phyloP scores from a whole-genome alignment of 1,140 invertebrate species.

The Zaprionus ghesquierei region DNA sequence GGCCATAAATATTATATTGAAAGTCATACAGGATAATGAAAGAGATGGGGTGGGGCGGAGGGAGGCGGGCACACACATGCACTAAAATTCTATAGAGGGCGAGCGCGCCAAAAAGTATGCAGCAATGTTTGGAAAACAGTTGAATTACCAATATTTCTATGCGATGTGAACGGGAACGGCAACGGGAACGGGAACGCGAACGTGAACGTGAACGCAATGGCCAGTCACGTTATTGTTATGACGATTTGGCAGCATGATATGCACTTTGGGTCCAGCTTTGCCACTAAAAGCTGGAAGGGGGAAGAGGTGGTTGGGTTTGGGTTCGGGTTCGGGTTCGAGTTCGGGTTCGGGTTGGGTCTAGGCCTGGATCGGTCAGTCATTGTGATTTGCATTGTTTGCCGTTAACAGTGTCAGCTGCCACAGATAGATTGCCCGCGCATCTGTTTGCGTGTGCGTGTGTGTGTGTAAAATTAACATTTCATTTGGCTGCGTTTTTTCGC shows the following conservation, averaged over 20 bases:
- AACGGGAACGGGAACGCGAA: too few relatives aligned
- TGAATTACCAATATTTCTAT: constrained; percentile 13
- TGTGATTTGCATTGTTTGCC: constrained; percentile 73
- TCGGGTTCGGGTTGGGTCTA: neutral
- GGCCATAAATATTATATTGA: constrained; percentile 1
- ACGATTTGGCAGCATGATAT: constrained; percentile 61
- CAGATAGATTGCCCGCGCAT: constrained; percentile 35
- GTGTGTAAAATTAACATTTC: constrained; percentile 74
- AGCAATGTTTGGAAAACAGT: constrained; percentile 13
- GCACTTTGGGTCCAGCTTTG: constrained; percentile 17
- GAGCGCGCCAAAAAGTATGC: constrained; percentile 19
- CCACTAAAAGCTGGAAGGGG: too few relatives aligned
- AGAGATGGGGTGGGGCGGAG: neutral
- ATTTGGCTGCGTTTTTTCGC: constrained; percentile 67
- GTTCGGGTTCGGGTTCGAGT: neutral
- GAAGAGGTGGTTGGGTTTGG: neutral
- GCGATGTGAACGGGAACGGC: neutral
- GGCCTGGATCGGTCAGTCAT: constrained; percentile 46
- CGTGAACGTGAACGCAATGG: neutral
- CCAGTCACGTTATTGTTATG: constrained; percentile 47
- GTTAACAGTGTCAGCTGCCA: constrained; percentile 73
- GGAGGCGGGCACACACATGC: constrained; percentile 2
- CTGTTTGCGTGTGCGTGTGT: neutral
- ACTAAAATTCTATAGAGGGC: neutral
- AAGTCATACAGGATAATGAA: constrained; percentile 11